Conservation (phyloP, 2,888 invertebrate genomes). For the Agrilus mali region DNA sequence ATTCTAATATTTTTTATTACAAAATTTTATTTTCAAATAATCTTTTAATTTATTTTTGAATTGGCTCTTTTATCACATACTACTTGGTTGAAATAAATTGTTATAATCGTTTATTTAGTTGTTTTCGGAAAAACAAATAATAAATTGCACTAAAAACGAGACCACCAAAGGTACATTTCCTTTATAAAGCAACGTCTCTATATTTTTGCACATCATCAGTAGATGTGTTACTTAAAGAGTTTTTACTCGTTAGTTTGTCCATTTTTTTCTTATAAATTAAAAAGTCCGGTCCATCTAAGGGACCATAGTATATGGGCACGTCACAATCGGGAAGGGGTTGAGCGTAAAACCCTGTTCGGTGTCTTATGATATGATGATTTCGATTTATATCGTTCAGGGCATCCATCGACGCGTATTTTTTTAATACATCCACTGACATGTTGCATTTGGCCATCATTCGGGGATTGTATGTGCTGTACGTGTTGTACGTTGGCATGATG, state of each 20-base stretch:
- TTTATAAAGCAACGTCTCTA: slow-evolving; percentile 32
- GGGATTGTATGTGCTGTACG: slow-evolving; percentile 13
- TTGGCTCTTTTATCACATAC: too few species aligned
- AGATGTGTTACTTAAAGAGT: slow-evolving; percentile 33
- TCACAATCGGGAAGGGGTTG: slow-evolving; percentile 31
- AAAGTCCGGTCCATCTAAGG: slow-evolving; percentile 33
- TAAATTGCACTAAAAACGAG: too few species aligned
- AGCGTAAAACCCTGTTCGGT: slow-evolving; percentile 31
- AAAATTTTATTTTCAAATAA: too few species aligned
- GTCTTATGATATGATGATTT: slow-evolving; percentile 26
- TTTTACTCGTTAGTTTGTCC: slow-evolving; percentile 27
- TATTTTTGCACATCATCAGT: slow-evolving; percentile 35
- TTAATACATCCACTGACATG: slow-evolving; percentile 13
- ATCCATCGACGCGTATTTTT: slow-evolving; percentile 29
- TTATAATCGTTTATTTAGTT: too few species aligned
- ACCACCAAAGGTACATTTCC: too few species aligned
- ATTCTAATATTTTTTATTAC: too few species aligned
- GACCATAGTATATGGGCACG: slow-evolving; percentile 34
- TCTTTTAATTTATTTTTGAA: too few species aligned
- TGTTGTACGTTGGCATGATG: slow-evolving; percentile 20
- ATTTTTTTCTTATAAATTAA: slow-evolving; percentile 33
- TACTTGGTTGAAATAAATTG: too few species aligned
- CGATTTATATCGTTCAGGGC: slow-evolving; percentile 24
- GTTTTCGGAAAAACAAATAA: too few species aligned
- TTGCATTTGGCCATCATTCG: slow-evolving; percentile 5